Evolutionary conservation across 2,797 vertebrate species (phyloP), one percentile per base, ranked within the genome.

Genomic region (Florisuga fusca): DNA sequence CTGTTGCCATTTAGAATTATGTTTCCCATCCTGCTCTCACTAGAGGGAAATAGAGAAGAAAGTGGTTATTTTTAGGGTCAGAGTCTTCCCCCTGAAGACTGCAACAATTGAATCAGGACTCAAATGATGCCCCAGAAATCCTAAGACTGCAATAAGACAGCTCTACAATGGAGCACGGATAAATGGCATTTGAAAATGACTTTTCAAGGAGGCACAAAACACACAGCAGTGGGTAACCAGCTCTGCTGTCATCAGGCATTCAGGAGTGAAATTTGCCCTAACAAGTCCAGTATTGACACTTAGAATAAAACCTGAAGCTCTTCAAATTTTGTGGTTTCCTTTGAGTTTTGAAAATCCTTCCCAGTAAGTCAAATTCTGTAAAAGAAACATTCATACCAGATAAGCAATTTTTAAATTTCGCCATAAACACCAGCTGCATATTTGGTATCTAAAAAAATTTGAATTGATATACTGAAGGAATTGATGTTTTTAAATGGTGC

Each of bases 171-270:
- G 26, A 14, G 12, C 41, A 19, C 34, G 29, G 57, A 48, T 21
- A 61, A 66, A 59, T 0, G 7, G 36, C 19, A 25, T 74, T 33
- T 77, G 78, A 38, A 45, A n/a, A 15, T 74, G n/a, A 34, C 29
- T 77, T 77, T 82, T 38, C 41, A 15, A 50, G 12, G 54, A 89
- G n/a, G 14, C 79, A 21, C 0, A 0, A 36, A 82, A 53, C 17
- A 9, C 34, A 9, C 22, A 43, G 38, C 31, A 41, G 34, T 0
- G 0, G 1, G 13, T 64, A 12, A 41, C 26, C 33, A 72, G 17
- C 54, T 80, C 45, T 85, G 45, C 21, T 89, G 18, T 50, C 15
- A 10, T 17, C 6, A 9, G 26, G 10, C 33, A 6, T 6, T 7
- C 43, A 29, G 22, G 23, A 68, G 27, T 6, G 10, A 67, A 15